These are phyloP conservation scores for Odontamblyopus lacepedii DNA, from an alignment of 2,797 vertebrate genomes.

Conservation along the genomic window DNA sequence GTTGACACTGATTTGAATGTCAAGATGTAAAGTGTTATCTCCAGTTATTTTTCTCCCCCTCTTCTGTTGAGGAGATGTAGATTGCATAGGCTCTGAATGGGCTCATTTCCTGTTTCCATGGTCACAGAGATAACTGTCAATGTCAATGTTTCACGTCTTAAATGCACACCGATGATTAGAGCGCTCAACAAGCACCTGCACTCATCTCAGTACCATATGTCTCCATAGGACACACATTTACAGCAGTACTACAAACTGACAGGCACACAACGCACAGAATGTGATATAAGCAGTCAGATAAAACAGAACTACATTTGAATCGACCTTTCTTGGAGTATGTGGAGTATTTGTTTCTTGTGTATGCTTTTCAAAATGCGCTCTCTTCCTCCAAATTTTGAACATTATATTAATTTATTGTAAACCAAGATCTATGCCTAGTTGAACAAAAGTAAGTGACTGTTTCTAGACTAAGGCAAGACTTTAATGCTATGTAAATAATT, in stretches of 20 bases:
- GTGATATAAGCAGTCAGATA: no score
- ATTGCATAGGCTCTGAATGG: conserved; percentile 26
- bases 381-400: no score
- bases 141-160: conserved; percentile 40
- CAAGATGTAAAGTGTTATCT: conserved; percentile 26
- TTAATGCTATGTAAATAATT: no score
- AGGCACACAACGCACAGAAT: background rate
- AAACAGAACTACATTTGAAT: no score
- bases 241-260: background rate
- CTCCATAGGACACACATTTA: background rate
- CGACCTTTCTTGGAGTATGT: no score
- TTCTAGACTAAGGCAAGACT: no score
- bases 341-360: no score
- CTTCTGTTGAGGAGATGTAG: conserved; percentile 41
- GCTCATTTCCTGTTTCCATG: conserved; percentile 69
- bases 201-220: background rate
- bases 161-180: conserved; percentile 45
- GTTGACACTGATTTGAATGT: conserved; percentile 8
- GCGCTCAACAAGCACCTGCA: conserved; percentile 19
- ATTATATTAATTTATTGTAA: no score
- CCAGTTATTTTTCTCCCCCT: conserved; percentile 15
- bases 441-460: no score
- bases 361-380: no score
- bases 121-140: conserved; percentile 37
- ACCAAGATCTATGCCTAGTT: no score